Evolutionary conservation across 2,797 vertebrate genomes (phyloP), one percentile per base, ranked within the genome.

Genomic region (Danio aesculapii): DNA sequence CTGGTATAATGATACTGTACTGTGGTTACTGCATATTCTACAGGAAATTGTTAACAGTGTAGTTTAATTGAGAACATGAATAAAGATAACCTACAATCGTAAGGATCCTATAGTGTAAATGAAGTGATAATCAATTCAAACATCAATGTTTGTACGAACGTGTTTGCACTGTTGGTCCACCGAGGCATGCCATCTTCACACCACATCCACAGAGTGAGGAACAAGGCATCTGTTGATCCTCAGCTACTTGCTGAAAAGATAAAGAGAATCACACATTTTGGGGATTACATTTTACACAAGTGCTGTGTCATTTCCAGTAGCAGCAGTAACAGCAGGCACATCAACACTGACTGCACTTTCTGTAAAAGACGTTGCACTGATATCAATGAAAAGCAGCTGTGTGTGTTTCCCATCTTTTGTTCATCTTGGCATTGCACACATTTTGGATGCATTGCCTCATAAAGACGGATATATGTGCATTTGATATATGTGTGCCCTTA

Each of bases 311-410:
- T 10, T 55, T 77, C 61, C 77, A 77, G 88, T 86, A 75, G 81
- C 84, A 86, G 68, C 61, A 75, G 81, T 83, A 86, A 66, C 61
- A 19, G 85, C 85, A 86, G 88, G 84, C 85, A 88, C 85, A 85
- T 89, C 81, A 81, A 89, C 86, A 83, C 74, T 53, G 44, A 89
- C 78, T 77, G 81, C 77, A 77, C 81, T 77, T 85, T 82, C 87
- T 85, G 77, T 91, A 89, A 91, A 87, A 86, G 84, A 89, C 75
- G 63, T 69, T 84, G 84, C 70, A 79, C 82, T 86, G 83, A 70
- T 79, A 46, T 16, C 77, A 87, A 91, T 90, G 83, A 88, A 87
- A 91, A 88, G 69, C 91, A 93, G 88, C 90, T 92, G 90, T 76
- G 14, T 67, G 79, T 74, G 64, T 84, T 77, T 70, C 88, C 83